phyloP scores from a whole-genome alignment of 2,888 invertebrate species.

The Ramazzottius varieornatus region DNA sequence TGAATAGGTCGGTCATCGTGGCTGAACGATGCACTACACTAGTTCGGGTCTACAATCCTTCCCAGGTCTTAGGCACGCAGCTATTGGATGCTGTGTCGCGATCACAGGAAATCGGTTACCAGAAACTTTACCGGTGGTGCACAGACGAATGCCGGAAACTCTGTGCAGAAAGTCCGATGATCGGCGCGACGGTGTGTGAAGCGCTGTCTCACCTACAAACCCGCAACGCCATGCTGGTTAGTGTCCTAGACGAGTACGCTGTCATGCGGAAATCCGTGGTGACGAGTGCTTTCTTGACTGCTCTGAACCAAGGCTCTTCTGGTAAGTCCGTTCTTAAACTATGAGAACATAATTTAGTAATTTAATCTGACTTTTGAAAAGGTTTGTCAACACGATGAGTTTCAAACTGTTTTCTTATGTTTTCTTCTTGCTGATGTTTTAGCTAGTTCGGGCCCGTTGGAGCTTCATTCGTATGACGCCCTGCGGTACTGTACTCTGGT shows the following conservation, averaged over 20 bases:
- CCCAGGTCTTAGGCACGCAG: not conserved
- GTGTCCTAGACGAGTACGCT: not conserved
- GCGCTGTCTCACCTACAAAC: not conserved
- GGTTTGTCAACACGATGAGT: too few species aligned
- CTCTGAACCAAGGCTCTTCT: not conserved
- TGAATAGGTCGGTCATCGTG: not conserved
- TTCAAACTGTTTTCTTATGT: too few species aligned
- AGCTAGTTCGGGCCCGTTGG: not conserved
- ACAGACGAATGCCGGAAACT: not conserved
- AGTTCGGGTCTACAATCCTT: not conserved
- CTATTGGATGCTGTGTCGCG: not conserved
- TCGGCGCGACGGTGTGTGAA: not conserved
- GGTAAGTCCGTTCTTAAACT: not conserved
- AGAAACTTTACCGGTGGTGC: not conserved
- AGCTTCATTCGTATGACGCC: not conserved
- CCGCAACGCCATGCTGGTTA: not conserved
- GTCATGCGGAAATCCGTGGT: not conserved
- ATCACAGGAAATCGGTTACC: not conserved
- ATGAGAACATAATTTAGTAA: too few species aligned
- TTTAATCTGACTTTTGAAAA: too few species aligned
- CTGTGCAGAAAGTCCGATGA: not conserved
- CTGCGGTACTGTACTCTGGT: not conserved
- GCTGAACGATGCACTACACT: not conserved
- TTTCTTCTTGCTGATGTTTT: too few species aligned
- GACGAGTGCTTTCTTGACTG: not conserved